Evolutionary conservation across 37 sponge, comb jelly and placozoan genomes (phyloP), one percentile per base, ranked within the genome.

Genomic region (Diacarnus erythraeanus): DNA sequence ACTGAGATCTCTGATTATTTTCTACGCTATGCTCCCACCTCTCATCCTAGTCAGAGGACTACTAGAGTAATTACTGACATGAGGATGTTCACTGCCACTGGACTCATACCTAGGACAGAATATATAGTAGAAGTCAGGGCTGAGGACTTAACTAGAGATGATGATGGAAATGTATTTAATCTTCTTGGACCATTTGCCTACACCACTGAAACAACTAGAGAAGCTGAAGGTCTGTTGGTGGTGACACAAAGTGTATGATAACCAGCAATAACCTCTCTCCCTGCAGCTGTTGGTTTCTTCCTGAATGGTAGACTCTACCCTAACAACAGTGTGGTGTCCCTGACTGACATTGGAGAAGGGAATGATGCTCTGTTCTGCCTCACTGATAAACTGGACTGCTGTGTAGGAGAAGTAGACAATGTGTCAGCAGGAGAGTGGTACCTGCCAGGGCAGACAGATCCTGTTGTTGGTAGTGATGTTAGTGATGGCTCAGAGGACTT

Each of bases 41-140:
- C 30, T 64, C 44, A 38, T 36, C 4, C 12, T 42, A 15, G 8
- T 38, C 17, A 2, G 29, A 30, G 34, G 66, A 3, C 1, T 22
- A 71, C 23, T 6, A 25, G 25, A 38, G 3, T 0, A 25, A 18
- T n/a, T 6, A 0, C 0, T 0, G 30, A 39, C 64, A 40, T 25
- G 1, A 27, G 12, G 2, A 39, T 26, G 5, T 37, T 40, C 61
- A 80, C 81, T 40, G 39, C 39, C 1, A 31, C 59, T 80, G 61
- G 43, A 22, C 81, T 80, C 5, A 47, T 31, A 18, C 75, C 75
- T 34, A 15, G 57, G 39, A 82, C 83, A 18, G 2, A 30, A 23
- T 82, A 82, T 56, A 74, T 56, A 22, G 22, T 73, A 15, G 31
- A 51, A n/a, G 75, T 82, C 1, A 33, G 27, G 17, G 74, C 74